Evolutionary conservation across 2,888 invertebrate species (phyloP).

Genomic region (Sympetrum striolatum): DNA sequence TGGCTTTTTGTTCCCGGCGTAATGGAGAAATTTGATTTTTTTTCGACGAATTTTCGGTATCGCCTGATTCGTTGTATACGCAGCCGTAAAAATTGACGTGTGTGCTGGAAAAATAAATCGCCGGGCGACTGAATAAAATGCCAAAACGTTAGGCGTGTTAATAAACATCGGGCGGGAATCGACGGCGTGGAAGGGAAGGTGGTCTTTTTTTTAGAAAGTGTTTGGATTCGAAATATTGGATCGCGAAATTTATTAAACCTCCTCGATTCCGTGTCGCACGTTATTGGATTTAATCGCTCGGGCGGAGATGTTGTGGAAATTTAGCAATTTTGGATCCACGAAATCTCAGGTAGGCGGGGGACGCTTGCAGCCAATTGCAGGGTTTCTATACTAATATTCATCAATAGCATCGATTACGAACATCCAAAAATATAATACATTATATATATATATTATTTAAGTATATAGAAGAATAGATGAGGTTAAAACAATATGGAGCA

Average conservation of each 20-base stretch:
- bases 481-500: too few species aligned
- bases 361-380: too few species aligned
- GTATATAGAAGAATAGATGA: too few species aligned
- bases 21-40: neutral
- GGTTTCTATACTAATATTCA: too few species aligned
- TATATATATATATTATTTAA: too few species aligned
- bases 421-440: too few species aligned
- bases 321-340: too few species aligned
- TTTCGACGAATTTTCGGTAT: neutral
- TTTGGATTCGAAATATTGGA: neutral
- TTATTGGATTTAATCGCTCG: neutral
- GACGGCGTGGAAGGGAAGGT: neutral
- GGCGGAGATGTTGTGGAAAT: too few species aligned
- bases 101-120: too few species aligned
- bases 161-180: neutral
- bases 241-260: neutral
- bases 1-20: neutral
- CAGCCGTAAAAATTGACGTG: neutral
- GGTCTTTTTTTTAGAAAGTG: neutral
- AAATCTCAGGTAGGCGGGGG: too few species aligned
- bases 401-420: too few species aligned
- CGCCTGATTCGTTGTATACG: neutral
- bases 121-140: neutral
- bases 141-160: neutral
- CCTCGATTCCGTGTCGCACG: neutral